Base-by-base conservation (phyloP, 2,113 vertebrate genomes). In the Psammodynastes pulverulentus region DNA sequence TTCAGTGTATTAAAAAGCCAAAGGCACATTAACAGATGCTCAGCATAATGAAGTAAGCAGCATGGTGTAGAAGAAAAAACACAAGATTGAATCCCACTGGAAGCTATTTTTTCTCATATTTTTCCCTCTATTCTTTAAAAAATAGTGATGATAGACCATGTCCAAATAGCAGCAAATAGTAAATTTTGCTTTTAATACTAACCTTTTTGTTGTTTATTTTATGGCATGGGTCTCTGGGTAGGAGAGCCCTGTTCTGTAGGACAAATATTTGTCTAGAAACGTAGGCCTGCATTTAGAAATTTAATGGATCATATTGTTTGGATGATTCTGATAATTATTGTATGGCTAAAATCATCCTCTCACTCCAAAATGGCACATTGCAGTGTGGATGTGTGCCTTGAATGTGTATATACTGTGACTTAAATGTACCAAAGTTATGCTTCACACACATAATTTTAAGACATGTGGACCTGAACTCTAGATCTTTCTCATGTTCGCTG, bases 1-100 rank as follows among this genome's bases (percentile, higher is more conserved):
- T 89, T 93, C 92, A 92, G 51, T 56, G 88, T 1, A 9, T 49
- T 93, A 89, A 93, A 96, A 93, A 43, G 84, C 95, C 94, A 95
- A 94, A 52, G 91, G 91, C 2, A 94, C 43, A 91, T 95, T 90
- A 96, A 88, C 53, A 94, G 48, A 93, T 93, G 89, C 92, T 39
- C 26, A 58, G 7, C 93, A 79, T 79, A 0, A 3, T 87, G 90
- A 93, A 90, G 94, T 86, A 95, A 93, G 93, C 45, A 0, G 86
- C 56, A 87, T 91, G 94, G 91, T 84, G 87, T 79, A 88, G 94
- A 95, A 84, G 54, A 93, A 89, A 89, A 52, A 88, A 89, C n/a
- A 79, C 51, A 89, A 90, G 87, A 92, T 86, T 79, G 93, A 90
- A 92, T 56, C 67, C 86, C 90, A 91, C 90, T 93, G 91, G 58